phyloP scores from a whole-genome alignment of 1,140 invertebrate species.

The Lineus longissimus region DNA sequence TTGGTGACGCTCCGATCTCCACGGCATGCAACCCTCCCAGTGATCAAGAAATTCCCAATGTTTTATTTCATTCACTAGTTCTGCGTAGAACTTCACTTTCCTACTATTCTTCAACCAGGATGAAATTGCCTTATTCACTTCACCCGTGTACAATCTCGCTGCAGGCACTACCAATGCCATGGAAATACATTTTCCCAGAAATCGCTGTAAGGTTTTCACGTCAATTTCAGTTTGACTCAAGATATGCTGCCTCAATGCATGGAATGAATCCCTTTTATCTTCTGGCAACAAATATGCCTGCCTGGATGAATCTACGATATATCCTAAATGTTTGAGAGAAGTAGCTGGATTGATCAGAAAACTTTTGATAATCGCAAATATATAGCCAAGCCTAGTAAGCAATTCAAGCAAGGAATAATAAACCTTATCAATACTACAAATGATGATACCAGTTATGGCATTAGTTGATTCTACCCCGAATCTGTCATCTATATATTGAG shows the following conservation, averaged over 20 bases:
- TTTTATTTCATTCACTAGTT: not conserved
- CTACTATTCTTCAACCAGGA: too few species aligned
- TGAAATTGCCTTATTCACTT: constrained; percentile 17
- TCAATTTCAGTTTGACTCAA: not conserved
- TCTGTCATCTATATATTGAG: not conserved
- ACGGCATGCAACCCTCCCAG: not conserved
- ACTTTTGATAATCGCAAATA: constrained; percentile 9
- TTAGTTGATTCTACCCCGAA: not conserved
- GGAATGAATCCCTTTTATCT: constrained; percentile 16
- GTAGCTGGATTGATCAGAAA: constrained; percentile 7
- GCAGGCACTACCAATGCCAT: constrained; percentile 12
- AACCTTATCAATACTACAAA: too few species aligned
- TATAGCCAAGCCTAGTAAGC: not conserved
- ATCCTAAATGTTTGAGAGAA: constrained; percentile 14
- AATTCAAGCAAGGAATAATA: not conserved
- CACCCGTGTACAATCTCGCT: constrained; percentile 9
- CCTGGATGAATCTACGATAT: constrained; percentile 15
- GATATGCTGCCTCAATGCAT: constrained; percentile 10
- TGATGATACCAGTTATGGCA: too few species aligned
- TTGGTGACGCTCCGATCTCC: not conserved
- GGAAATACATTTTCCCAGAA: constrained; percentile 20
- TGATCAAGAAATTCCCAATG: not conserved
- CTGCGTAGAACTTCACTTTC: not conserved
- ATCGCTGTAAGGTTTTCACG: constrained; percentile 16
- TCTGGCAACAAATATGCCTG: constrained; percentile 16